phyloP scores from a whole-genome alignment of 1,140 invertebrate genomes.

The Apis florea region DNA sequence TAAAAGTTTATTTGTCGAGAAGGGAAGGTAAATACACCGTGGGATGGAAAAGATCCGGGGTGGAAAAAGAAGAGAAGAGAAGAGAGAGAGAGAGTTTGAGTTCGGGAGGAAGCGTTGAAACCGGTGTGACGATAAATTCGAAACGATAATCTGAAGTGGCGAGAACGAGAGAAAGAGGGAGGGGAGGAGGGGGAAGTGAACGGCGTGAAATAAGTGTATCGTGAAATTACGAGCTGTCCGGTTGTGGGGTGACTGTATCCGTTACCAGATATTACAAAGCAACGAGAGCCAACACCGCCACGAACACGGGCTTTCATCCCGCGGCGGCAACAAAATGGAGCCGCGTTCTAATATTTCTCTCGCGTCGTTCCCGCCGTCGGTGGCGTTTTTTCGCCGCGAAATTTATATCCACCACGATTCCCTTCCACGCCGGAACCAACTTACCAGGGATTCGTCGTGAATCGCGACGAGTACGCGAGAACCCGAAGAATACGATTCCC shows the following conservation, averaged over 20 bases:
- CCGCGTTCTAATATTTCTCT: conserved; percentile 37
- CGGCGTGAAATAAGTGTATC: conserved; percentile 6
- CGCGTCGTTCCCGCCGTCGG: background rate
- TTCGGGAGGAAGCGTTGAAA: background rate
- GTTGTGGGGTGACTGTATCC: background rate
- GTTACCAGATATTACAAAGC: conserved; percentile 13
- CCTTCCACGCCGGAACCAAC: background rate
- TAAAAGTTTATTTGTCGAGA: too few species aligned
- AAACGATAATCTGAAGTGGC: background rate
- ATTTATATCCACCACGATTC: conserved; percentile 26
- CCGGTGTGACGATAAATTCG: background rate
- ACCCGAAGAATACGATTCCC: too few species aligned
- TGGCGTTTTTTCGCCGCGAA: conserved; percentile 10
- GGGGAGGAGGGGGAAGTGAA: background rate
- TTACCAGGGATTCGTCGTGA: too few species aligned
- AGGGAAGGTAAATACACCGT: too few species aligned
- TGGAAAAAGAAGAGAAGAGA: background rate
- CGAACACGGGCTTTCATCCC: conserved; percentile 3
- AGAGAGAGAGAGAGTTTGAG: background rate
- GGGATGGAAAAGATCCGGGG: too few species aligned
- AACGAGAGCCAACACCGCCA: background rate
- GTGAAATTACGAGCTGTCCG: conserved; percentile 12
- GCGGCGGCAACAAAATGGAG: conserved; percentile 21
- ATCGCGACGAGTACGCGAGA: background rate
- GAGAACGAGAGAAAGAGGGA: background rate